Evolutionary conservation across 2,113 vertebrate genomes (phyloP).

Genomic region (Prochilodus magdalenae): DNA sequence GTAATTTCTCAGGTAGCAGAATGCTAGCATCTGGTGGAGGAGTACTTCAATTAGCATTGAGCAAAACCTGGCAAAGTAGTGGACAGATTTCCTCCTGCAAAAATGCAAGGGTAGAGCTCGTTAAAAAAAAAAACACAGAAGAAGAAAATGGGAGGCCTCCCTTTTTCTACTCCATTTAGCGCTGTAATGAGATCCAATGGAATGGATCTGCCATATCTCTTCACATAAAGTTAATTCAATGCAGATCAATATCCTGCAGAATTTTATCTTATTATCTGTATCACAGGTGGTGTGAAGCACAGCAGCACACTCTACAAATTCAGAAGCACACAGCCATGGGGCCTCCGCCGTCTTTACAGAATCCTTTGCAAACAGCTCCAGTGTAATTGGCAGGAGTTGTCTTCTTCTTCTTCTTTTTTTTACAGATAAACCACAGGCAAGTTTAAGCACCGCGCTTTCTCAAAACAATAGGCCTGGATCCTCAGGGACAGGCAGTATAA

Average conservation of each 20-base stretch:
- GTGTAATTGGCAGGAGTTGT: conserved; percentile 72
- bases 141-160: neutral
- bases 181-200: conserved; percentile 29
- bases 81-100: conserved; percentile 1
- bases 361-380: conserved; percentile 66
- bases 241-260: conserved; percentile 64
- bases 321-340: conserved; percentile 73
- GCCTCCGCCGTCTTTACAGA: conserved; percentile 73
- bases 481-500: conserved; percentile 55
- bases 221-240: conserved; percentile 45
- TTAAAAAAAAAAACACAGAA: neutral
- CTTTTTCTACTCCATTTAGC: conserved; percentile 49
- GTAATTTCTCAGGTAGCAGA: conserved; percentile 48
- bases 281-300: conserved; percentile 67
- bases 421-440: conserved; percentile 62
- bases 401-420: conserved; percentile 55
- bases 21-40: conserved; percentile 56
- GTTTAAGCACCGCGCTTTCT: conserved; percentile 71
- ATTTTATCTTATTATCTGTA: conserved; percentile 66
- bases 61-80: conserved; percentile 44
- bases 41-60: conserved; percentile 60
- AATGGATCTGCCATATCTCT: conserved; percentile 35
- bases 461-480: conserved; percentile 65
- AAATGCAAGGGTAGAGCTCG: conserved; percentile 21
- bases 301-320: conserved; percentile 63